Evolutionary conservation across 1,140 invertebrate genomes (phyloP).

Genomic region (Euglossa dilemma): DNA sequence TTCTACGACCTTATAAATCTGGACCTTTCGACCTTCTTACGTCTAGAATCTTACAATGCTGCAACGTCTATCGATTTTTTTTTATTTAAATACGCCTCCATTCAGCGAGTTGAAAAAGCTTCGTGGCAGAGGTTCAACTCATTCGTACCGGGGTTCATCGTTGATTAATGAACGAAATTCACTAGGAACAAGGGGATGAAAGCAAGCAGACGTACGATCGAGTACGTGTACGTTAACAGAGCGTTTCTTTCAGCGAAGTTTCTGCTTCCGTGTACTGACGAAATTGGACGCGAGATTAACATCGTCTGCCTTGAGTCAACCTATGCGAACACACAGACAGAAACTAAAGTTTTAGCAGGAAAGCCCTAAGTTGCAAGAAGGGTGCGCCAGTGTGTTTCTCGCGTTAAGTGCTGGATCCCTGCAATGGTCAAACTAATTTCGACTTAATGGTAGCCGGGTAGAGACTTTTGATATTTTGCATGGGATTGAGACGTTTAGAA

Average conservation of each 20-base stretch:
- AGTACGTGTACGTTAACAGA: constrained; percentile 7
- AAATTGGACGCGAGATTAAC: constrained; percentile 41
- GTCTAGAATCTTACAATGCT: no score
- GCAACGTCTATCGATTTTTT: background rate
- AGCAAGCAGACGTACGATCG: background rate
- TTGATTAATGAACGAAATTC: constrained; percentile 6
- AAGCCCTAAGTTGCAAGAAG: constrained; percentile 18
- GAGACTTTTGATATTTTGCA: background rate
- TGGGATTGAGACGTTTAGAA: no score
- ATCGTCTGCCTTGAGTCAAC: constrained; percentile 15
- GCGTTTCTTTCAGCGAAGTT: constrained; percentile 18
- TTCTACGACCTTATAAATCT: no score
- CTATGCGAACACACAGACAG: constrained; percentile 1
- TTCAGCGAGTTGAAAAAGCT: background rate
- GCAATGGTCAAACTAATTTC: constrained; percentile 18
- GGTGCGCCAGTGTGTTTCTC: constrained; percentile 2
- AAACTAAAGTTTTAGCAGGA: constrained; percentile 16
- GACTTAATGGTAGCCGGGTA: no score
- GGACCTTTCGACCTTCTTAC: no score
- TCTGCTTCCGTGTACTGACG: constrained; percentile 15
- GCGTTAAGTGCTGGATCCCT: background rate
- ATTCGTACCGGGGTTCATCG: background rate
- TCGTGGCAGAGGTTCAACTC: background rate
- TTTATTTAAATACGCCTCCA: background rate
- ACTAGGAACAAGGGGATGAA: background rate